Conservation (phyloP, 2,888 invertebrate genomes). For the Epistrophella euchroma region DNA sequence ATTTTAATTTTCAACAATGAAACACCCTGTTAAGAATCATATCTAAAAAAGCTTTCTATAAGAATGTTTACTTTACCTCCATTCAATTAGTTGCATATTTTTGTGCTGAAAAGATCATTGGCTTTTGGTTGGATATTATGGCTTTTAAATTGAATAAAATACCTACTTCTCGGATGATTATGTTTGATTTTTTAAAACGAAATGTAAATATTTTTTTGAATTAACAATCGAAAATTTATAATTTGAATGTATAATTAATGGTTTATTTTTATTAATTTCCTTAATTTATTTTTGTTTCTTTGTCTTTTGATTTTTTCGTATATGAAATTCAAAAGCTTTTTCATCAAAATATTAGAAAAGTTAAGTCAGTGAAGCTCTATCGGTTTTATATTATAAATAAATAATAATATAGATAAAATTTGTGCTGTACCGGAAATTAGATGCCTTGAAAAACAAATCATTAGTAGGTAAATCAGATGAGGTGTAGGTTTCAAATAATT, state of each 20-base stretch:
- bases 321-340: too few relatives aligned
- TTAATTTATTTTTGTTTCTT: too few relatives aligned
- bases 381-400: too few relatives aligned
- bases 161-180: not conserved
- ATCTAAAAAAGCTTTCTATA: not conserved
- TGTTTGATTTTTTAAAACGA: not conserved
- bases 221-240: not conserved
- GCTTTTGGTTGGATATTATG: not conserved
- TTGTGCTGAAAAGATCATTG: not conserved
- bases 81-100: constrained; percentile 6
- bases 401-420: too few relatives aligned
- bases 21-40: constrained; percentile 13
- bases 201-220: not conserved
- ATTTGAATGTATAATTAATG: not conserved
- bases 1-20: not conserved
- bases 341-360: too few relatives aligned
- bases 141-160: not conserved
- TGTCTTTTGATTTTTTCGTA: too few relatives aligned
- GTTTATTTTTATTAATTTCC: too few relatives aligned
- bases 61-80: not conserved
- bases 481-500: too few relatives aligned
- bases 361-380: too few relatives aligned
- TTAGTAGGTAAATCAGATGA: too few relatives aligned
- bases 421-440: too few relatives aligned
- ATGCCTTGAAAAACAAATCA: too few relatives aligned